A percentile compares a stretch with the other conserved stretches of the same genome.
Evolutionary conservation across 1,140 invertebrate species (phyloP).

Genomic region (Cydia strobilella): DNA sequence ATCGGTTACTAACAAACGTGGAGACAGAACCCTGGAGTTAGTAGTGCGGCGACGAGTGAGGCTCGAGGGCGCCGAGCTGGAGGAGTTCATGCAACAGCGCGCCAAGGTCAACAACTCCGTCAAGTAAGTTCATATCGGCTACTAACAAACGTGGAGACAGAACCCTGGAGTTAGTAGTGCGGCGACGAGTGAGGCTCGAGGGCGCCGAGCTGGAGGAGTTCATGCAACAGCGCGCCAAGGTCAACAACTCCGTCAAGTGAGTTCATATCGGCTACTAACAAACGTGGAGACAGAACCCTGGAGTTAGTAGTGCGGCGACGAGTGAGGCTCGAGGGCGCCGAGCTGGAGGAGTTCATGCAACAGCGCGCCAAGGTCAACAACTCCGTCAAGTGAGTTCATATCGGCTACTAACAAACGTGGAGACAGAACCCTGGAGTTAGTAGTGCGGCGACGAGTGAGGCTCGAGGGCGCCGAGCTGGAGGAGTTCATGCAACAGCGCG

Average conservation of each 20-base stretch:
- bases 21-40: too few species aligned
- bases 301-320: constrained; percentile 77
- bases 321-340: constrained; percentile 92
- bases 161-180: constrained; percentile 40
- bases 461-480: constrained; percentile 96
- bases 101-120: constrained; percentile 60
- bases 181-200: constrained; percentile 89
- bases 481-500: constrained; percentile 88
- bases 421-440: too few species aligned
- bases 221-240: constrained; percentile 82
- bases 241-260: constrained; percentile 61
- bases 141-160: too few species aligned
- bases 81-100: constrained; percentile 90
- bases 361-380: constrained; percentile 77
- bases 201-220: constrained; percentile 96
- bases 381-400: constrained; percentile 61
- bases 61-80: constrained; percentile 95
- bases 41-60: constrained; percentile 83
- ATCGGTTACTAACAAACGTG: too few species aligned
- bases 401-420: too few species aligned
- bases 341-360: constrained; percentile 94
- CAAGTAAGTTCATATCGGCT: too few species aligned
- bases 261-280: too few species aligned
- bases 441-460: constrained; percentile 83
- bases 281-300: too few species aligned